Evolutionary conservation across 2,113 vertebrate genomes (phyloP), one percentile per base, ranked within the genome.

Genomic region (Osmerus mordax): DNA sequence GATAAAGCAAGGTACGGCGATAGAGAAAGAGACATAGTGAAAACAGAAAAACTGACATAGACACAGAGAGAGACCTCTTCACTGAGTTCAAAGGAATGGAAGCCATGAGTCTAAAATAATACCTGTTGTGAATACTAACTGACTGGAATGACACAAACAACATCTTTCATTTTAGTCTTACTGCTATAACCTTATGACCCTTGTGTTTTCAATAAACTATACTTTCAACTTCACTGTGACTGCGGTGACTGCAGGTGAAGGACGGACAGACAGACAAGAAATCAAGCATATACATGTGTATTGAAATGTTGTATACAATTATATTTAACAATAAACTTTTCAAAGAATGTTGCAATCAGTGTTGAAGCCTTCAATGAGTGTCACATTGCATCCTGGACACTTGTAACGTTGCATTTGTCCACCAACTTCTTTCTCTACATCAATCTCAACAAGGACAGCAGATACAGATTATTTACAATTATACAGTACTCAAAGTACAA

Each of bases 241-340:
- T 47, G 41, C 41, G 41, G 41, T 11, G 62, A 84, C 29, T 53
- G 23, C 72, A 69, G 77, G 80, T 82, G 73, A 71, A 56, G 74
- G 51, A 64, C n/a, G 79, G 79, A 73, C 77, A 77, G 82, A 87
- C 81, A 64, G 60, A 86, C 41, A 82, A 83, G 65, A 85, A 82
- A 85, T 67, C 52, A 79, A 41, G 16, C 32, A 65, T 18, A 65
- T 56, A 19, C 81, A 81, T 89, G 84, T 85, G 86, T 86, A 83
- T 87, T 88, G 75, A 86, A 86, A 88, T 90, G 88, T 81, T 91
- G 89, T 90, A 91, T 85, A 84, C 90, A 92, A 85, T 86, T 86
- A 89, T 89, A 90, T 92, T 90, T 90, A 91, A 91, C 89, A 92
- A 91, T 92, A 91, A 92, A 91, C 84, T 84, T 87, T 88, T 87